Evolutionary conservation across 1,140 invertebrate genomes (phyloP).

Genomic region (Calephelis virginiensis): DNA sequence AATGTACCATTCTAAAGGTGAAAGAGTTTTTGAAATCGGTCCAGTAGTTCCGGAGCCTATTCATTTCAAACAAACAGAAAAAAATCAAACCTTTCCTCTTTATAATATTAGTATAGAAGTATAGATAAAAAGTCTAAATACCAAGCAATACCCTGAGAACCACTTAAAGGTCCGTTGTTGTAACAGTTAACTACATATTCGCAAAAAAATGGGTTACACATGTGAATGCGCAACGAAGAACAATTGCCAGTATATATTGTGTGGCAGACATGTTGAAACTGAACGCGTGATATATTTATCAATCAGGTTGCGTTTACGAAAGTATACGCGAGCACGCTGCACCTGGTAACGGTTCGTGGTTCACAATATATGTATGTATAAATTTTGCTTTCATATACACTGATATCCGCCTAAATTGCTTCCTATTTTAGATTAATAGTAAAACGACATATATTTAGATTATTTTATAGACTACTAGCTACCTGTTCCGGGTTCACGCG

Average conservation of each 20-base stretch:
- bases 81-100: no score
- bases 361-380: constrained; percentile 20
- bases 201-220: constrained; percentile 39
- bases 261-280: constrained; percentile 53
- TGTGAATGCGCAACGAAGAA: constrained; percentile 50
- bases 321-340: constrained; percentile 36
- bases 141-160: constrained; percentile 16
- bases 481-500: no score
- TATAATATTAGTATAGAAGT: no score
- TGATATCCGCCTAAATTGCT: neutral
- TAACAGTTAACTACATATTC: constrained; percentile 16
- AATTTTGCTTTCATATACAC: constrained; percentile 2
- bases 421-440: neutral
- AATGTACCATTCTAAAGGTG: no score
- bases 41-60: no score
- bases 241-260: constrained; percentile 42
- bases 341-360: constrained; percentile 37
- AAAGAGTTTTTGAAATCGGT: no score
- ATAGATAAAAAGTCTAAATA: no score
- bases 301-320: constrained; percentile 64
- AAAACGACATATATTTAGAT: neutral
- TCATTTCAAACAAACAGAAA: no score
- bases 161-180: constrained; percentile 9
- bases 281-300: constrained; percentile 65
- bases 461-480: no score